phyloP scores from a whole-genome alignment of 2,888 invertebrate species.

The Aleiodes testaceus region DNA sequence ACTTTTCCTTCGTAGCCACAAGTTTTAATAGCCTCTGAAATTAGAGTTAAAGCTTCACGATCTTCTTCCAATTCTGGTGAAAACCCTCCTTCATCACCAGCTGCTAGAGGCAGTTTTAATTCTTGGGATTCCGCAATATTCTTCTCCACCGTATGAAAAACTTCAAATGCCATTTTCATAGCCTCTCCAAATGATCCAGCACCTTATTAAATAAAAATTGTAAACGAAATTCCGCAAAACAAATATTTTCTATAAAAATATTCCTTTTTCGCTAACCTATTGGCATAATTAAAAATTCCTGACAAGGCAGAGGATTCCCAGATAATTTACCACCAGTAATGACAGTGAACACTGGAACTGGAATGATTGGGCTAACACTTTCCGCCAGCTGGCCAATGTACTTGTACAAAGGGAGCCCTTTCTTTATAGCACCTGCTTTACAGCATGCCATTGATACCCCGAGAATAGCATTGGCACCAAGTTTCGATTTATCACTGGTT shows the following conservation, averaged over 20 bases:
- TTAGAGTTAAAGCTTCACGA: constrained; percentile 57
- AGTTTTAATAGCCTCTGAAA: constrained; percentile 62
- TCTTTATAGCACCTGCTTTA: constrained; percentile 67
- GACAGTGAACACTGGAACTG: constrained; percentile 66
- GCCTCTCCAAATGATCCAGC: constrained; percentile 66
- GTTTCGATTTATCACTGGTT: constrained; percentile 64
- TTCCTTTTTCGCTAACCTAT: constrained; percentile 50
- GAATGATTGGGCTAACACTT: constrained; percentile 58
- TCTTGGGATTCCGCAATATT: constrained; percentile 60
- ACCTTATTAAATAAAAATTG: constrained; percentile 52
- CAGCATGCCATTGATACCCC: constrained; percentile 66
- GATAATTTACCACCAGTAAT: constrained; percentile 64
- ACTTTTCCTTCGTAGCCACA: constrained; percentile 64
- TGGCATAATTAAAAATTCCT: constrained; percentile 66
- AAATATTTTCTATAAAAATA: constrained; percentile 11
- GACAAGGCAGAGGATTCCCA: constrained; percentile 60
- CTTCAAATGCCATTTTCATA: constrained; percentile 65
- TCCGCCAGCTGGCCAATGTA: constrained; percentile 64
- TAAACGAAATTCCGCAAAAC: not conserved
- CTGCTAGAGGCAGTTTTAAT: constrained; percentile 57
- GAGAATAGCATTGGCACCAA: constrained; percentile 66
- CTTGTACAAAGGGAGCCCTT: constrained; percentile 64
- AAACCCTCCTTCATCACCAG: constrained; percentile 62
- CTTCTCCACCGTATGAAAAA: constrained; percentile 60
- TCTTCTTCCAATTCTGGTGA: constrained; percentile 62